Evolutionary conservation across 2,113 vertebrate genomes (phyloP).

Genomic region (Canis aureus): DNA sequence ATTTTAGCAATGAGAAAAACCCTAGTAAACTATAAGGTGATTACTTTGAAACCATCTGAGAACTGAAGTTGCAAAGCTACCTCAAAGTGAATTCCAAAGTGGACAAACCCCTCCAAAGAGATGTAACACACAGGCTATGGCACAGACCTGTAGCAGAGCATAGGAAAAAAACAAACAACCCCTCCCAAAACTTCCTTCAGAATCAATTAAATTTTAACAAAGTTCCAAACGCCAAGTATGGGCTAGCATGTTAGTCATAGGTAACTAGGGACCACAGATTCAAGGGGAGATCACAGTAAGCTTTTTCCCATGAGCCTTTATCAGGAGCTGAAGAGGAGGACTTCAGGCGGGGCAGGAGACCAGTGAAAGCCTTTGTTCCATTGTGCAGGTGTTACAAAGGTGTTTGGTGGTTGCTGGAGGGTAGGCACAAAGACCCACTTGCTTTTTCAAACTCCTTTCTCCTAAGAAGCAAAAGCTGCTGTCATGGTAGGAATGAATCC

Average conservation of each 20-base stretch:
- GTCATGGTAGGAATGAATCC: background rate
- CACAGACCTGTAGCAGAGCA: background rate
- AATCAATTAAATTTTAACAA: background rate
- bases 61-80: background rate
- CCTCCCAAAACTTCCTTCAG: background rate
- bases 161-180: no score
- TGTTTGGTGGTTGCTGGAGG: background rate
- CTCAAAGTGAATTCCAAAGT: background rate
- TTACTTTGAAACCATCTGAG: background rate
- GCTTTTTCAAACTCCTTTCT: background rate
- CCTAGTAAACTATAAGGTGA: background rate
- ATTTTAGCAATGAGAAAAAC: background rate
- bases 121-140: no score
- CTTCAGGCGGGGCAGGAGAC: background rate
- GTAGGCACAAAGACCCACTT: background rate
- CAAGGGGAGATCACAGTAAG: background rate
- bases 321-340: background rate
- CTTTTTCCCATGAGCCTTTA: background rate
- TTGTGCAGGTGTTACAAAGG: background rate
- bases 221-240: background rate
- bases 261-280: background rate
- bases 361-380: background rate
- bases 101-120: background rate
- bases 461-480: background rate
- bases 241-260: background rate